Conservation (phyloP, 2,797 vertebrate species). For the Anas bahamensis region DNA sequence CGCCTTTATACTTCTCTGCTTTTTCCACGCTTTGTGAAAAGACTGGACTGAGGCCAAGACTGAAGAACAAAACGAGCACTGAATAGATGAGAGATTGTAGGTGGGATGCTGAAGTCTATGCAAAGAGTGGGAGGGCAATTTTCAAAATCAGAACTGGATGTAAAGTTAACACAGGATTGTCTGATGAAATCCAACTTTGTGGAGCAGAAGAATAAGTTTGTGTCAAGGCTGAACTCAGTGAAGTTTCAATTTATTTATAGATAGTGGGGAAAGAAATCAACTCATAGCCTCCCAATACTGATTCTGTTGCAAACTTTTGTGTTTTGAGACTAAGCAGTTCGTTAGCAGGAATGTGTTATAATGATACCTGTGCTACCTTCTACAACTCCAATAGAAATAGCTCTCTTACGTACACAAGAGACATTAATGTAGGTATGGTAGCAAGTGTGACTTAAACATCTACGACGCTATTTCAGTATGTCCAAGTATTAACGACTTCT, state of each 20-base stretch:
- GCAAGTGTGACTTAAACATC: background rate
- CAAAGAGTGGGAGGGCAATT: constrained; percentile 55
- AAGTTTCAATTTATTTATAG: background rate
- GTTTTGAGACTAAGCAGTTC: background rate
- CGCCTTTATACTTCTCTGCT: constrained; percentile 19
- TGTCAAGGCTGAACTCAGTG: background rate
- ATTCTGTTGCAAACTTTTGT: background rate
- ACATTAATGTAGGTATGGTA: background rate
- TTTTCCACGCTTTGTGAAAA: constrained; percentile 28
- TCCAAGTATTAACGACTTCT: background rate
- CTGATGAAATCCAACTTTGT: constrained; percentile 8
- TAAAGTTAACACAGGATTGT: constrained; percentile 39
- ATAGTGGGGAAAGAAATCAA: background rate
- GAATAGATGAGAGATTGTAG: constrained; percentile 66
- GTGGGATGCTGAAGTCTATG: constrained; percentile 67
- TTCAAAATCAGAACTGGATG: constrained; percentile 66
- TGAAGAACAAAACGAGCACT: constrained; percentile 61
- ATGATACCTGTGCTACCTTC: constrained; percentile 12
- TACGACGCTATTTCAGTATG: background rate
- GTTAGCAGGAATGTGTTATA: background rate
- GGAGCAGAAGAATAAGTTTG: background rate
- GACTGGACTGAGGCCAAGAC: constrained; percentile 60
- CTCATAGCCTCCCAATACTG: background rate
- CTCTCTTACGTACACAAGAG: background rate
- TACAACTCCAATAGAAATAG: background rate